phyloP scores from a whole-genome alignment of 2,113 vertebrate genomes.

The Phrynosoma blainvillii region DNA sequence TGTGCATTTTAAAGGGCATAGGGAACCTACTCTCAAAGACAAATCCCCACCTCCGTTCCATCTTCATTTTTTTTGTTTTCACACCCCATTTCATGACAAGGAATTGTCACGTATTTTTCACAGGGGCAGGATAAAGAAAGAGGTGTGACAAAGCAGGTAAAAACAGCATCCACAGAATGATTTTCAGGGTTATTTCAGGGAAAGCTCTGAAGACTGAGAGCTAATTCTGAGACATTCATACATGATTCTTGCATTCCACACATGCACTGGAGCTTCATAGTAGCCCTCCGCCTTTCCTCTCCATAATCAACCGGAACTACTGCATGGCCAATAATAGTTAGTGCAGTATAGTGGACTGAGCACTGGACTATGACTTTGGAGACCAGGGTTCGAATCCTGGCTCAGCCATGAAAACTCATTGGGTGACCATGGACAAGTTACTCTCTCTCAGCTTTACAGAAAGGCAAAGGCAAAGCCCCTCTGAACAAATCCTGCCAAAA shows the following conservation, averaged over 20 bases:
- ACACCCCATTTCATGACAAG: neutral
- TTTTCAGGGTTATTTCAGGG: neutral
- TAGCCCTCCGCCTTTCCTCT: neutral
- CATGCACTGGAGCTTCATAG: neutral
- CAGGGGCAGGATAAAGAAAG: neutral
- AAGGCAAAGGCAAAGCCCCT: too few species aligned
- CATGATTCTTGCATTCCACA: neutral
- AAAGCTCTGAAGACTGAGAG: neutral
- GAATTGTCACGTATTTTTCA: neutral
- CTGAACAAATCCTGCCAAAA: neutral
- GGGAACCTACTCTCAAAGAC: neutral
- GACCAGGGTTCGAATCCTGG: too few species aligned
- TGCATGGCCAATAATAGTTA: neutral
- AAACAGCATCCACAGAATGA: neutral
- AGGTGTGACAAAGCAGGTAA: slow-evolving; percentile 11
- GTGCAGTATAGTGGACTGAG: too few species aligned
- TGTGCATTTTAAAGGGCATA: accelerated
- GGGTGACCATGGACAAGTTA: too few species aligned
- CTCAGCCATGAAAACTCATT: too few species aligned
- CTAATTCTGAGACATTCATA: neutral
- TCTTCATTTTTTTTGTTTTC: neutral
- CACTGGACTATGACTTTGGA: too few species aligned
- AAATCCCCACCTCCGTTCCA: neutral
- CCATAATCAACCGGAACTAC: too few species aligned
- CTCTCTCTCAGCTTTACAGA: too few species aligned